A percentile compares a stretch with the other conserved stretches of the same genome.
phyloP scores from a whole-genome alignment of 2,888 invertebrate species.

The Cheilosia scutellata region DNA sequence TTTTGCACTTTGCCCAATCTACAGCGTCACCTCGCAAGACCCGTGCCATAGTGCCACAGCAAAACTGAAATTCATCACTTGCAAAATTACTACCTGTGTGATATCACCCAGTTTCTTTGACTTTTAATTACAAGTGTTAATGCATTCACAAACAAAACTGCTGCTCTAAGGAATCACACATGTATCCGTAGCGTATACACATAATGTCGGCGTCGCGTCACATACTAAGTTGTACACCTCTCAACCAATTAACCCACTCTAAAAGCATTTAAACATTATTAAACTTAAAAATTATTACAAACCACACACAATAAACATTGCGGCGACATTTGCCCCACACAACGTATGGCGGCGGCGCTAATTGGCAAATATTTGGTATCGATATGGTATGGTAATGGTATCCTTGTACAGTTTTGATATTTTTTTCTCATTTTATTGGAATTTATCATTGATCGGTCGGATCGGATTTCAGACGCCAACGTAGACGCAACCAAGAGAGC shows the following conservation, averaged over 20 bases:
- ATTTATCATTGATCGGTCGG: slow-evolving; percentile 38
- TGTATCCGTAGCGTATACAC: not conserved
- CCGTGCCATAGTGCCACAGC: too few relatives aligned
- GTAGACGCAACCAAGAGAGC: not conserved
- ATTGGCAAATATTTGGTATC: slow-evolving; percentile 62
- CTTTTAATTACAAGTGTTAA: slow-evolving; percentile 53
- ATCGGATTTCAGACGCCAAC: slow-evolving; percentile 34
- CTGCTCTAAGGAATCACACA: slow-evolving; percentile 11
- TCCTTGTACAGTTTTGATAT: slow-evolving; percentile 54
- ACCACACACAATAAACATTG: slow-evolving; percentile 44
- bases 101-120: slow-evolving; percentile 37
- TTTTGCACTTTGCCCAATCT: not conserved
- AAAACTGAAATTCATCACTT: not conserved
- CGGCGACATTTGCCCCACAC: slow-evolving; percentile 37
- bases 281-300: slow-evolving; percentile 57
- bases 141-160: slow-evolving; percentile 56
- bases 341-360: slow-evolving; percentile 60
- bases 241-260: slow-evolving; percentile 55
- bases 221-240: not conserved
- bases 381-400: slow-evolving; percentile 3
- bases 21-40: not conserved
- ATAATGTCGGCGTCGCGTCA: not conserved
- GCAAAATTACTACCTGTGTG: not conserved
- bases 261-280: slow-evolving; percentile 55
- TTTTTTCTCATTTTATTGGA: slow-evolving; percentile 18